A percentile compares a stretch with the other conserved stretches of the same genome.
Conservation (phyloP, 2,797 vertebrate genomes). For the Pitangus sulphuratus region DNA sequence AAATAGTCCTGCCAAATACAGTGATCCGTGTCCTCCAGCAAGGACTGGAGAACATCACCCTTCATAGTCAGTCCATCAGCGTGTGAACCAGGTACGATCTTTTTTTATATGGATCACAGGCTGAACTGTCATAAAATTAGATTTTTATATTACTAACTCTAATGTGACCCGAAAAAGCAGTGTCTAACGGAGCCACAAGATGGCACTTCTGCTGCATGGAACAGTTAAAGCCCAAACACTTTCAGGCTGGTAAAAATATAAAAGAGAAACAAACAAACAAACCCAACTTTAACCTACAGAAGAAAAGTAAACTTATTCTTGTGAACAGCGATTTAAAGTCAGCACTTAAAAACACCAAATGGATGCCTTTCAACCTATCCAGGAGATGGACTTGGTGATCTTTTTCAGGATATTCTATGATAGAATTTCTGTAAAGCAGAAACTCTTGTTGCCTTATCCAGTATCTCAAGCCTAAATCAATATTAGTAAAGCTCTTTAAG, state of each 20-base stretch:
- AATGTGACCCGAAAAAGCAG: not conserved
- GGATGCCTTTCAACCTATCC: not conserved
- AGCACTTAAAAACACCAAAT: not conserved
- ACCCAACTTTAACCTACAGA: not conserved
- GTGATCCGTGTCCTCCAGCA: not conserved
- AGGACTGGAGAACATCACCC: not conserved
- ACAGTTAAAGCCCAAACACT: not conserved
- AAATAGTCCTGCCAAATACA: not conserved
- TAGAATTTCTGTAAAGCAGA: not conserved
- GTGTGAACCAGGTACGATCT: not conserved
- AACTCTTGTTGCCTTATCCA: not conserved
- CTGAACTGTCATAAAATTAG: not conserved
- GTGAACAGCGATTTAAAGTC: not conserved
- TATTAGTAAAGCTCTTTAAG: not conserved
- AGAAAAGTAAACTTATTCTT: not conserved
- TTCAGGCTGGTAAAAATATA: conserved; percentile 54
- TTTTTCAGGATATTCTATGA: not conserved
- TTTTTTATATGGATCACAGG: rapidly evolving
- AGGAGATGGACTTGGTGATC: not conserved
- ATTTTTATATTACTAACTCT: not conserved
- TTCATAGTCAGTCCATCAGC: not conserved
- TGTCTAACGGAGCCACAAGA: not conserved
- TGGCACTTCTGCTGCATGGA: conserved; percentile 32
- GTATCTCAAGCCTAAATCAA: not conserved
- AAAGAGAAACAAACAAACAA: not conserved